These are phyloP conservation scores for Strigops habroptila DNA, from an alignment of 2,113 vertebrate genomes.

Conservation along the genomic window DNA sequence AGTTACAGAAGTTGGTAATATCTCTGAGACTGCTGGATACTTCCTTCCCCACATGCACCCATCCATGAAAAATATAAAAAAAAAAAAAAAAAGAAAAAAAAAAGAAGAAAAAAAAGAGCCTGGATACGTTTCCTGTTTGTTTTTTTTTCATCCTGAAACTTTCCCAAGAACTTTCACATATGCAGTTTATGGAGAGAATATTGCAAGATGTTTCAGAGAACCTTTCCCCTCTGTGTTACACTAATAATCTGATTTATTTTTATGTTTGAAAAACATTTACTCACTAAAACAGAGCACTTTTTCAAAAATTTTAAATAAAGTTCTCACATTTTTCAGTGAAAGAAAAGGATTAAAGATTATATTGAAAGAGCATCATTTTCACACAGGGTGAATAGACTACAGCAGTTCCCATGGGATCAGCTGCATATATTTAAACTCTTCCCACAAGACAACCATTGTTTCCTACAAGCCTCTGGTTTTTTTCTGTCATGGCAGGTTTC, in stretches of 20 bases:
- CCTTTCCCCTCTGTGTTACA: background rate
- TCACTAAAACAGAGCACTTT: background rate
- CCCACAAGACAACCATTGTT: constrained; percentile 69
- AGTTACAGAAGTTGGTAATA: background rate
- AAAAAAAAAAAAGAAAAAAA: too few species aligned
- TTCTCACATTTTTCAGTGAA: constrained; percentile 61
- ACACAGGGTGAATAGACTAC: constrained; percentile 50
- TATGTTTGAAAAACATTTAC: background rate
- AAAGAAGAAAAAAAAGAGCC: too few species aligned
- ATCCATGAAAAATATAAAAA: background rate
- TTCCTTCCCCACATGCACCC: background rate
- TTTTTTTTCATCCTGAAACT: background rate
- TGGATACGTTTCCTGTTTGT: background rate
- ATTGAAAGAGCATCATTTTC: constrained; percentile 73
- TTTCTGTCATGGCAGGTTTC: constrained; percentile 37
- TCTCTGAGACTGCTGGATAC: background rate
- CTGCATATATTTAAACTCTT: constrained; percentile 57
- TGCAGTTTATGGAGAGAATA: background rate
- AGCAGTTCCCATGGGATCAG: constrained; percentile 70
- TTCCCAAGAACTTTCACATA: background rate
- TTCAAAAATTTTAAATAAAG: constrained; percentile 45
- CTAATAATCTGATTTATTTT: constrained; percentile 10
- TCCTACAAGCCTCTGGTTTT: background rate
- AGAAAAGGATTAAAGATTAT: constrained; percentile 70
- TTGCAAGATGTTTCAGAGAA: background rate